These are phyloP conservation scores for Ptilodon capucinus DNA, from an alignment of 2,888 invertebrate genomes.

Conservation along the genomic window DNA sequence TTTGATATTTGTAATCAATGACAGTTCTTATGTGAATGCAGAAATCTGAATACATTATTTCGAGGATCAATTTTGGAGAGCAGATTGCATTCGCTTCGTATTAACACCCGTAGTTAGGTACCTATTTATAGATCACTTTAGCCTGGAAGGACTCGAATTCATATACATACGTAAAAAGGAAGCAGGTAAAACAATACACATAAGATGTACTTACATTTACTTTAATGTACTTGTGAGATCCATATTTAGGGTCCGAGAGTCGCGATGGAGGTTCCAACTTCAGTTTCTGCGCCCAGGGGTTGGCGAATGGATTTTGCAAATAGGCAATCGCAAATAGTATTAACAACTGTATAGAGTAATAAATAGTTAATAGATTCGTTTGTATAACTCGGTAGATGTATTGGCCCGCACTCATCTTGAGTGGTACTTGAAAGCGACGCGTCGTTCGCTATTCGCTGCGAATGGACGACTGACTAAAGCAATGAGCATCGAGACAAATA, in stretches of 20 bases:
- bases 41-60: no score
- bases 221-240: constrained; percentile 78
- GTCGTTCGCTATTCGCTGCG: constrained; percentile 7
- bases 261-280: constrained; percentile 71
- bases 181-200: no score
- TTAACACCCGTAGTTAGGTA: no score
- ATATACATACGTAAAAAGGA: no score
- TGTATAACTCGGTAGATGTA: constrained; percentile 43
- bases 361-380: constrained; percentile 48
- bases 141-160: no score
- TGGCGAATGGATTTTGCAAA: constrained; percentile 56
- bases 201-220: constrained; percentile 78
- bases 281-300: constrained; percentile 59
- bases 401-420: constrained; percentile 38
- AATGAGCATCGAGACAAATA: neutral
- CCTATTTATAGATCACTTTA: no score
- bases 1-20: no score
- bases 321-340: constrained; percentile 47
- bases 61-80: no score
- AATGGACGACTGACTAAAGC: constrained; percentile 13
- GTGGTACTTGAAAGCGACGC: constrained; percentile 6
- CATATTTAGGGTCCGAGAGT: constrained; percentile 75
- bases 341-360: constrained; percentile 41
- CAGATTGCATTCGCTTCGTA: no score
- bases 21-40: no score